A percentile compares a stretch with the other conserved stretches of the same genome.
Evolutionary conservation across 2,113 vertebrate genomes (phyloP).

Genomic region (Pangasianodon gigas): DNA sequence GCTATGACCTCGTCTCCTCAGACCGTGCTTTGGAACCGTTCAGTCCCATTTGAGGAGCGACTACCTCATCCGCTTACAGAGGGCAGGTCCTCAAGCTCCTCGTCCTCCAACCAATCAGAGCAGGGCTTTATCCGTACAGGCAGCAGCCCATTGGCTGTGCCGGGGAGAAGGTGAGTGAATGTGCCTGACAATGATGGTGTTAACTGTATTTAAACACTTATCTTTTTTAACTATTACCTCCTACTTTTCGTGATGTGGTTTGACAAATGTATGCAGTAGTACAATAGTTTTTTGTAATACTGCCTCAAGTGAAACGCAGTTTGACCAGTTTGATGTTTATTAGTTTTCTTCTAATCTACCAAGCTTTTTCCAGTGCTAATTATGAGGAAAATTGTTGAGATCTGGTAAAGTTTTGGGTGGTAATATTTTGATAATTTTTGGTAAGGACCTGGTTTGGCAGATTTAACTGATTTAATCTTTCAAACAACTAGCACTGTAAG

Average conservation of each 20-base stretch:
- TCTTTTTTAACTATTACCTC: neutral
- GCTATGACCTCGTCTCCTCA: conserved; percentile 83
- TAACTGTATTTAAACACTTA: neutral
- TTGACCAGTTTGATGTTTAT: neutral
- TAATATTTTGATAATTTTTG: too few relatives aligned
- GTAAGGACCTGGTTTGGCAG: neutral
- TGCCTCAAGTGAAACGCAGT: neutral
- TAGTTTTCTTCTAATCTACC: neutral
- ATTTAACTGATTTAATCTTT: neutral
- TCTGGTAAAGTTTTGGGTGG: neutral
- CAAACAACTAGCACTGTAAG: neutral
- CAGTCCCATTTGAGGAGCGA: conserved; percentile 78
- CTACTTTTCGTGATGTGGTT: neutral
- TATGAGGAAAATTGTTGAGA: neutral
- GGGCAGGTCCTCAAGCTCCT: conserved; percentile 89
- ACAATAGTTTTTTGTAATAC: neutral
- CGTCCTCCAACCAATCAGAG: conserved; percentile 93
- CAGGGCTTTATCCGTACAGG: conserved; percentile 79
- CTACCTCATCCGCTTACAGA: conserved; percentile 73
- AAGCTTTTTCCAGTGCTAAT: neutral
- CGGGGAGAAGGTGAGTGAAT: conserved; percentile 82
- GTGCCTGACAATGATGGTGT: neutral
- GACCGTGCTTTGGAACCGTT: conserved; percentile 81
- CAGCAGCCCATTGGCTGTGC: conserved; percentile 95
- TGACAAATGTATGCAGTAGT: neutral